phyloP scores from a whole-genome alignment of 2,113 vertebrate species.

The Microcebus griseorufus region DNA sequence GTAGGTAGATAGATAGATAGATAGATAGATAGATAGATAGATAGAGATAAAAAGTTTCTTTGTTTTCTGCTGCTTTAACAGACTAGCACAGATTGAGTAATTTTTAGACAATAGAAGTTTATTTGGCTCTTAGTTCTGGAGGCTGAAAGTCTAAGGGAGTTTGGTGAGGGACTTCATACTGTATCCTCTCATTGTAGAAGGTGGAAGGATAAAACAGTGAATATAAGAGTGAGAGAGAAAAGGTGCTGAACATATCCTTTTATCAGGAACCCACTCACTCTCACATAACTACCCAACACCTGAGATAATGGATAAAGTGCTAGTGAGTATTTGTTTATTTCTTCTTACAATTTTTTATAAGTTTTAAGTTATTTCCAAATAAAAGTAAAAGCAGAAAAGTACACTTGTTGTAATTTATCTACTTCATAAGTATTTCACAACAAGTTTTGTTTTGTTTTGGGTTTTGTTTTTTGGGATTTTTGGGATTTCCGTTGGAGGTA shows the following conservation, averaged over 20 bases:
- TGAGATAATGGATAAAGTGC: neutral
- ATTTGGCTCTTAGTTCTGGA: neutral
- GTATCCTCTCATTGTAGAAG: neutral
- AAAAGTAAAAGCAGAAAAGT: neutral
- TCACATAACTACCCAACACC: neutral
- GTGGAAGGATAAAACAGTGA: neutral
- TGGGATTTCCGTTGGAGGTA: neutral
- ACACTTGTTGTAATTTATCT: neutral
- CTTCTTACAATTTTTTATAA: neutral
- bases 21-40: too few relatives aligned
- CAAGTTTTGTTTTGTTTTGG: neutral
- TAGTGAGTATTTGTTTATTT: neutral
- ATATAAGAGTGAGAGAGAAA: neutral
- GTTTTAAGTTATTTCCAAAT: neutral
- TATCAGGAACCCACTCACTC: neutral
- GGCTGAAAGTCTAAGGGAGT: neutral
- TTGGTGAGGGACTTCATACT: neutral
- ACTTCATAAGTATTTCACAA: neutral
- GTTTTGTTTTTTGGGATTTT: neutral
- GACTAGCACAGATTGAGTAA: neutral
- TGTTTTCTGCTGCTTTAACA: neutral
- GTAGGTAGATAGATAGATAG: too few relatives aligned
- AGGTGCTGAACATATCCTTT: neutral
- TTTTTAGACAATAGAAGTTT: neutral
- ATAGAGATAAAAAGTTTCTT: neutral